Evolutionary conservation across 1,140 invertebrate species (phyloP).

Genomic region (Thalassaphorura encarpata): DNA sequence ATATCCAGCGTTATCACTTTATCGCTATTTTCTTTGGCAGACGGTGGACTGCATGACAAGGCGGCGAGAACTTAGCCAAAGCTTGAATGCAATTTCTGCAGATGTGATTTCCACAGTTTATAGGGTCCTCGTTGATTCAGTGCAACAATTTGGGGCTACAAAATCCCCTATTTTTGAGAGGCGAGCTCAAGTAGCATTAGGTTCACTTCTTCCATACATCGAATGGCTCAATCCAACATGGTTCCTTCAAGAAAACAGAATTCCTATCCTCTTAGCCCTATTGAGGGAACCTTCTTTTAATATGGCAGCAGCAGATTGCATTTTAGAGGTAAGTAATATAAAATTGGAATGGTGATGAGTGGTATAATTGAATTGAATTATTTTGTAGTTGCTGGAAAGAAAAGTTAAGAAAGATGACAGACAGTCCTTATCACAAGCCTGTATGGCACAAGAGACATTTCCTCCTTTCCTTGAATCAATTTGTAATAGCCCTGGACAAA

Average conservation of each 20-base stretch:
- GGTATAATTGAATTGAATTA: neutral
- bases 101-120: conserved; percentile 15
- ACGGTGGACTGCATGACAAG: conserved; percentile 7
- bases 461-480: conserved; percentile 1
- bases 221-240: conserved; percentile 10
- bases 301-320: conserved; percentile 19
- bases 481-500: neutral
- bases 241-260: conserved; percentile 13
- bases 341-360: neutral
- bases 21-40: neutral
- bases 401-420: conserved; percentile 20
- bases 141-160: conserved; percentile 2
- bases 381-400: conserved; percentile 20
- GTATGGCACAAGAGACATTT: conserved; percentile 7
- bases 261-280: conserved; percentile 10
- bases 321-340: conserved; percentile 13
- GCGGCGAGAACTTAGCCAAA: conserved; percentile 17
- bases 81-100: conserved; percentile 14
- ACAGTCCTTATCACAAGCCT: conserved; percentile 10
- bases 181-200: conserved; percentile 10
- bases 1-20: neutral
- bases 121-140: conserved; percentile 2
- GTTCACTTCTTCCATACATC: conserved; percentile 15
- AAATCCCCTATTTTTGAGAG: neutral
- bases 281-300: conserved; percentile 12